These are phyloP conservation scores for Leucozona laternaria DNA, from an alignment of 2,888 invertebrate genomes.

Conservation along the genomic window DNA sequence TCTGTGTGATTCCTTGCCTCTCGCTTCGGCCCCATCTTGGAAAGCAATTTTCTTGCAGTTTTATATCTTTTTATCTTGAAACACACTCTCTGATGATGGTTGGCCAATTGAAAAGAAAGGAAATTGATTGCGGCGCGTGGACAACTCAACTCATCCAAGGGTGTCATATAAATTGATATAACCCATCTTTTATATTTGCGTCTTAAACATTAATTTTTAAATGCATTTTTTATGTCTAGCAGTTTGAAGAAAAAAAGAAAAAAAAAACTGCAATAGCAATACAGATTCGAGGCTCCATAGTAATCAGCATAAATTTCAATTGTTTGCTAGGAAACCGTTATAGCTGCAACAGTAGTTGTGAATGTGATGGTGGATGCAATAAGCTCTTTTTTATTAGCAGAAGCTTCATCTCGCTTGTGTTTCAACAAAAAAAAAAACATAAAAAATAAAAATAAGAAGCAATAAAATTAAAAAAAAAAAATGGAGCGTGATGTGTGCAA, in stretches of 20 bases:
- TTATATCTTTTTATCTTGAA: slow-evolving; percentile 49
- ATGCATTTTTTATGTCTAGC: slow-evolving; percentile 10
- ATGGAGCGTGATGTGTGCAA: slow-evolving; percentile 57
- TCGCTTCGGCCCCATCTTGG: slow-evolving; percentile 5
- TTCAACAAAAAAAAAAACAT: background rate
- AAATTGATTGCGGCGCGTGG: slow-evolving; percentile 33
- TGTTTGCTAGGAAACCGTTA: slow-evolving; percentile 44
- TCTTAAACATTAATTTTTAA: slow-evolving; percentile 23
- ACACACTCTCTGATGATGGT: background rate
- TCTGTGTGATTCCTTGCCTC: background rate
- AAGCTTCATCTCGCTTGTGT: slow-evolving; percentile 21
- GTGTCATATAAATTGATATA: slow-evolving; percentile 48
- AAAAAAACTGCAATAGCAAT: slow-evolving; percentile 2
- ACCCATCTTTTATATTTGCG: slow-evolving; percentile 31
- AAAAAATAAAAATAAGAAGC: slow-evolving; percentile 12
- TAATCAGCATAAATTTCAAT: slow-evolving; percentile 50
- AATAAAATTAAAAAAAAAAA: slow-evolving; percentile 27
- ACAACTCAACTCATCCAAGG: slow-evolving; percentile 25
- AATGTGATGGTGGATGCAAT: slow-evolving; percentile 12
- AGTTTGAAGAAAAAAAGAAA: slow-evolving; percentile 4
- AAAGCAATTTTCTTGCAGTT: slow-evolving; percentile 56
- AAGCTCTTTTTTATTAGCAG: slow-evolving; percentile 32
- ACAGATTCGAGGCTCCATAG: slow-evolving; percentile 16
- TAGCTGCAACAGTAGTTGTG: background rate
- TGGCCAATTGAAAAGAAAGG: slow-evolving; percentile 18